phyloP scores from a whole-genome alignment of 2,113 vertebrate genomes.

The Camelus dromedarius region DNA sequence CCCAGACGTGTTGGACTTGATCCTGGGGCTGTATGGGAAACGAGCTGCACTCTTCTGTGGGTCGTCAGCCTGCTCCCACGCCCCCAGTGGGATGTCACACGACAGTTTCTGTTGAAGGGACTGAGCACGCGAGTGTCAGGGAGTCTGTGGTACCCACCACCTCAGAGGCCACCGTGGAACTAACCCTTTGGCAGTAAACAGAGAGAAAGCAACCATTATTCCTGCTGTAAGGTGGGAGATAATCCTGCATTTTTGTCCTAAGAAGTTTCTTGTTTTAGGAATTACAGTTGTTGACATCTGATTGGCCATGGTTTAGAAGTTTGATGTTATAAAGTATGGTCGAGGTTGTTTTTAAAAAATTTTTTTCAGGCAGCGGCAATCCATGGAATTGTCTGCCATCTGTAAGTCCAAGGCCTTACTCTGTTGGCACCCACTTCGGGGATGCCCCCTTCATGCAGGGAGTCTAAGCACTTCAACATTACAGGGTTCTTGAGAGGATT shows the following conservation, averaged over 20 bases:
- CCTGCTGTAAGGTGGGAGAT: neutral
- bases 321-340: neutral
- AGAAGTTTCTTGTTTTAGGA: neutral
- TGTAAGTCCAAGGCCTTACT: neutral
- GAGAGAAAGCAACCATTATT: neutral
- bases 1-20: slow-evolving; percentile 48
- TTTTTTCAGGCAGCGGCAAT: neutral
- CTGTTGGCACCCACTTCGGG: neutral
- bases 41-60: neutral
- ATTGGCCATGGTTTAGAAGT: neutral
- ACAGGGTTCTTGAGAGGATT: neutral
- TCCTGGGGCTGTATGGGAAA: neutral
- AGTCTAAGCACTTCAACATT: neutral
- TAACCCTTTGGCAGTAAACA: neutral
- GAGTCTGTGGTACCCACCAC: neutral
- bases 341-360: neutral
- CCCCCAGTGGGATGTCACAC: neutral
- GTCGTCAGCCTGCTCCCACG: neutral
- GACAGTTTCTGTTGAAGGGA: neutral
- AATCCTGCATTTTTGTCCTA: neutral
- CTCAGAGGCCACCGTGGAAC: neutral
- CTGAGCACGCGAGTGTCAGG: neutral
- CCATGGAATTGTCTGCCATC: neutral
- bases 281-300: neutral
- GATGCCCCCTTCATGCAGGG: neutral